A percentile compares a stretch with the other conserved stretches of the same genome.
These are phyloP conservation scores for Brachionus plicatilis DNA, from an alignment of 1,140 invertebrate genomes.

Conservation along the genomic window DNA sequence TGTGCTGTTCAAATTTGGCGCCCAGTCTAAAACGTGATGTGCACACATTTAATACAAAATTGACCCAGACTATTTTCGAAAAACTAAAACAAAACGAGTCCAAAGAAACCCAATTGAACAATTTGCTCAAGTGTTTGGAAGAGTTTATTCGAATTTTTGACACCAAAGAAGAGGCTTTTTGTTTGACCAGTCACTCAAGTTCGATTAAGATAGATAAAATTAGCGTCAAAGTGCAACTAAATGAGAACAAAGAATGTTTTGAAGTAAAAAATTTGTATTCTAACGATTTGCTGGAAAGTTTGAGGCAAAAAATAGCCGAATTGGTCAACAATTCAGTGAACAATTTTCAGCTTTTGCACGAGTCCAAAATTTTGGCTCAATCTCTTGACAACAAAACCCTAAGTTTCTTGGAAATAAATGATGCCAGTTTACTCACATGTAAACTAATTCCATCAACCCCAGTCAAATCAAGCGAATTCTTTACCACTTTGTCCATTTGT, in stretches of 20 bases:
- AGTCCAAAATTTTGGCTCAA: neutral
- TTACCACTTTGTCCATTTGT: neutral
- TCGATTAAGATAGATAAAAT: neutral
- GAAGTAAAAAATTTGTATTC: neutral
- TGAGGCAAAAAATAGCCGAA: neutral
- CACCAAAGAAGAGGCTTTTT: neutral
- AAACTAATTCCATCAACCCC: neutral
- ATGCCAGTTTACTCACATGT: neutral
- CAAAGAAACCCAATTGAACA: neutral
- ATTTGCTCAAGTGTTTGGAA: constrained; percentile 3
- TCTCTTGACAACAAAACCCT: neutral
- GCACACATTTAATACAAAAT: constrained; percentile 45
- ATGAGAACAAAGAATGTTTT: neutral
- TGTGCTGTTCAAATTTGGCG: constrained; percentile 56
- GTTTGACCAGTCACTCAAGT: neutral
- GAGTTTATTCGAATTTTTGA: neutral
- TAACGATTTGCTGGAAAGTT: neutral
- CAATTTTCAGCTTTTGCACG: neutral
- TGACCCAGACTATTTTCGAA: constrained; percentile 58
- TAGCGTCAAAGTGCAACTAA: neutral
- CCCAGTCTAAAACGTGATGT: constrained; percentile 55
- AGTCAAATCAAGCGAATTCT: constrained; percentile 2
- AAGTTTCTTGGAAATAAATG: neutral
- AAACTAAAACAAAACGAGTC: constrained; percentile 49
- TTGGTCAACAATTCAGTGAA: neutral